Evolutionary conservation across 2,888 invertebrate species (phyloP), one percentile per base, ranked within the genome.

Genomic region (Metellina segmentata): DNA sequence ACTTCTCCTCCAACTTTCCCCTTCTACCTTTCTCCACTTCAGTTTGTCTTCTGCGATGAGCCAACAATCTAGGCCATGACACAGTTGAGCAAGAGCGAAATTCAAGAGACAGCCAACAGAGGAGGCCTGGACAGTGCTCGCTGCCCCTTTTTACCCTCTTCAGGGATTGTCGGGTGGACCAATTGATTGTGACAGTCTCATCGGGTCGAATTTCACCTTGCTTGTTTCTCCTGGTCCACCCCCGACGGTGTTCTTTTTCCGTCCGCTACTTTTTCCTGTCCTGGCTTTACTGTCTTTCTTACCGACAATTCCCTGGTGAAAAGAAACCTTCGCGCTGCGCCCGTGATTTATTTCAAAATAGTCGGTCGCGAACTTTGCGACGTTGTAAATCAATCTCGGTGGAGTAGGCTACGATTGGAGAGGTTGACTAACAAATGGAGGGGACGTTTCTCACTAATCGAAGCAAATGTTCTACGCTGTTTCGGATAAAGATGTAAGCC

Each of bases 161-260:
- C 51, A 61, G 70, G 52, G 71, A 81, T 81, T 81, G 81, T 81
- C 70, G 81, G 69, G 19, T 71, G 49, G 11, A 49, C 49, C 49
- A 51, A 81, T 81, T 19, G n/a, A 51, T 81, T 49, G 34, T 34
- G 52, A 69, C 81, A 69, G 61, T 48, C 51, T 69, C 13, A 52
- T 81, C 34, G 81, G 81, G 34, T 81, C 81, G 81, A 48, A 81
- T 81, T 81, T 81, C 61, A 11, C 16, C 7, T 61, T 20, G 81
- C 81, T 81, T 81, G 81, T 81, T 61, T 81, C 69, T 2, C 16
- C 34, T 6, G n/a, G 61, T 51, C n/a, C 77, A 16, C 16, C 77
- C 48, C 16, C 34, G 34, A 34, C 34, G 34, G 34, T 34, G 34
- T 34, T 34, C 34, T 34, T 16, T 61, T 20, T 69, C 34, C 11